phyloP scores from a whole-genome alignment of 2,888 invertebrate genomes.

The Morinoia aosen region DNA sequence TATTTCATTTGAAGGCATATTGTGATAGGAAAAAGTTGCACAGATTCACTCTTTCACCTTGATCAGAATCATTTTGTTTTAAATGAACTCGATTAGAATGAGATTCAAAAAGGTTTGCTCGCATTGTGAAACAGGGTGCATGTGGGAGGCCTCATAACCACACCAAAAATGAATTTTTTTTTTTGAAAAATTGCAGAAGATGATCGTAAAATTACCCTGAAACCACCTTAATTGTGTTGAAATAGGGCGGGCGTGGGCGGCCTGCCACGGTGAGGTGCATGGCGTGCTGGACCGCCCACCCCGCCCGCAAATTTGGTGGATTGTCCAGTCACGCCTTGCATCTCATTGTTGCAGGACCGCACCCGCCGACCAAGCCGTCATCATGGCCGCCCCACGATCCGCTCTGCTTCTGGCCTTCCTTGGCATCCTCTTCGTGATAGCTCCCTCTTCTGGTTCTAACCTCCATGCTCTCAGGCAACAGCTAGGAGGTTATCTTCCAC shows the following conservation, averaged over 20 bases:
- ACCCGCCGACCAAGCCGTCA: background rate
- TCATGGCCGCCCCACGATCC: conserved; percentile 29
- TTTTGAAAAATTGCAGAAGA: background rate
- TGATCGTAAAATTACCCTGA: background rate
- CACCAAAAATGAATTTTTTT: background rate
- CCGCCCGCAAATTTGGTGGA: conserved; percentile 54
- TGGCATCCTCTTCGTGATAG: conserved; percentile 1
- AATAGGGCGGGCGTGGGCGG: conserved; percentile 54
- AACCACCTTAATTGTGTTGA: conserved; percentile 4
- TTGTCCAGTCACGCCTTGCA: conserved; percentile 54
- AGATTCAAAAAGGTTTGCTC: background rate
- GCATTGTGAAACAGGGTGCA: background rate
- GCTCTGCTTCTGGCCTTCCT: background rate
- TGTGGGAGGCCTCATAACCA: background rate
- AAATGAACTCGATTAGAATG: background rate
- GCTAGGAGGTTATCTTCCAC: conserved; percentile 62
- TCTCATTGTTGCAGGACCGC: conserved; percentile 52
- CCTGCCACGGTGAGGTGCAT: conserved; percentile 54
- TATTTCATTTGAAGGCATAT: background rate
- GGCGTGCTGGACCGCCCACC: conserved; percentile 55
- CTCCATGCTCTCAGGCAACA: conserved; percentile 44
- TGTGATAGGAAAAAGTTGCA: background rate
- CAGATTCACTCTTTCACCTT: background rate
- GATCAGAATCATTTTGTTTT: background rate
- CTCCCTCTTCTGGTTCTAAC: background rate